Evolutionary conservation across 1,140 invertebrate species (phyloP), one percentile per base, ranked within the genome.

Genomic region (Meteorus sp.): DNA sequence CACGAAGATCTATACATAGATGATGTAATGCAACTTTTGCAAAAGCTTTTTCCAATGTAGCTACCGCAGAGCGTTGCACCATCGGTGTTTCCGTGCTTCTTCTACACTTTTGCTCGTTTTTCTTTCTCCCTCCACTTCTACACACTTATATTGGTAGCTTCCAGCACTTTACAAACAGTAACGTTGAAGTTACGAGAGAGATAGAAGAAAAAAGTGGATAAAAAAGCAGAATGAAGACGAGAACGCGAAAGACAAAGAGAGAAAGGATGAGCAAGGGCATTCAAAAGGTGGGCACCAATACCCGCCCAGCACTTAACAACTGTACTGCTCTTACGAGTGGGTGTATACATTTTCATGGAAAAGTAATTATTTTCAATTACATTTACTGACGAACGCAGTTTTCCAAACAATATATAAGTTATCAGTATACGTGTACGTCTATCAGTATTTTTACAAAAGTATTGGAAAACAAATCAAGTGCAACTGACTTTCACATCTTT

Each of bases 281-380:
- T 39, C 29, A 22, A 56, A 56, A 56, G 20, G 43, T 37, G 47
- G 48, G 19, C 29, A 53, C 27, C 19, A 29, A 54, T 60, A 60
- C 51, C n/a, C 56, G 58, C 58, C 58, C 58, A 39, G 51, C 58
- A 60, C 58, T 60, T 60, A 60, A 54, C 48, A 20, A n/a, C n/a
- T n/a, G n/a, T n/a, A n/a, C n/a, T n/a, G 51, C 51, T 60, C 51
- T 60, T 60, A 60, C 51, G 43, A 53, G 58, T 54, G 33, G 58
- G 51, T 35, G 58, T 39, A 15, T 54, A 45, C 7, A 43, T 60
- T 54, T 48, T 55, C 51, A 60, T 48, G 44, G 54, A 60, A 53
- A 54, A 37, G 51, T 60, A 58, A 58, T 58, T 58, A 58, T 58
- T 58, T 51, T 50, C 56, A 58, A 51, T 58, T 58, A 58, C 31